A percentile compares a stretch with the other conserved stretches of the same genome.
Conservation (phyloP, 1,140 invertebrate genomes). For the Nylanderia fulva region DNA sequence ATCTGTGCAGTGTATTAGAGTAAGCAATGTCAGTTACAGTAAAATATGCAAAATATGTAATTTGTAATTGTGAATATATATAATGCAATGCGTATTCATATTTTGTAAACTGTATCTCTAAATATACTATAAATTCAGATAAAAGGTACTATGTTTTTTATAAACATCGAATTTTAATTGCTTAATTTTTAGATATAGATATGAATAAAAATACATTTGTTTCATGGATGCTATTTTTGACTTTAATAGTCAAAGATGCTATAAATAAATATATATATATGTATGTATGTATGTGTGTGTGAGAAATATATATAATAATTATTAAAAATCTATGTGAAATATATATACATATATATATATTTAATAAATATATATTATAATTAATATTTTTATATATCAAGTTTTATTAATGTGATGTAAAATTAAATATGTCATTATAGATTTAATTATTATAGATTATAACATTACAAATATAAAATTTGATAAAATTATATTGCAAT, state of each 20-base stretch:
- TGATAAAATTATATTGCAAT: neutral
- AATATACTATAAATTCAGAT: constrained; percentile 69
- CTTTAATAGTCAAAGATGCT: too few species aligned
- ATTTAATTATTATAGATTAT: neutral
- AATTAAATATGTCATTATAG: neutral
- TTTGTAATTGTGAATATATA: constrained; percentile 80
- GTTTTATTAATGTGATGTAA: neutral
- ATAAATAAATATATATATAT: constrained; percentile 3
- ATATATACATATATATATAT: too few species aligned
- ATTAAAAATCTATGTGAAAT: too few species aligned
- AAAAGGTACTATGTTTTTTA: neutral
- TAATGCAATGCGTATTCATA: constrained; percentile 79
- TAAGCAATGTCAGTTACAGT: constrained; percentile 43
- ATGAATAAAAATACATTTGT: constrained; percentile 27
- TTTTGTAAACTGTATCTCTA: constrained; percentile 79
- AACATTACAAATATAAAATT: neutral
- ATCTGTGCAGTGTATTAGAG: constrained; percentile 77
- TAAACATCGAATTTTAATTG: neutral
- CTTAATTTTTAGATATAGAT: neutral
- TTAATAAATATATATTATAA: too few species aligned
- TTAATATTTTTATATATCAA: too few species aligned
- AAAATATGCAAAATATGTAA: constrained; percentile 70
- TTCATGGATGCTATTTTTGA: too few species aligned
- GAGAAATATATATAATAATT: neutral
- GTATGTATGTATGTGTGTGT: neutral